These are phyloP conservation scores for Hippasteria phrygiana DNA, from an alignment of 53 echinoderm and acorn worm genomes.

Conservation along the genomic window DNA sequence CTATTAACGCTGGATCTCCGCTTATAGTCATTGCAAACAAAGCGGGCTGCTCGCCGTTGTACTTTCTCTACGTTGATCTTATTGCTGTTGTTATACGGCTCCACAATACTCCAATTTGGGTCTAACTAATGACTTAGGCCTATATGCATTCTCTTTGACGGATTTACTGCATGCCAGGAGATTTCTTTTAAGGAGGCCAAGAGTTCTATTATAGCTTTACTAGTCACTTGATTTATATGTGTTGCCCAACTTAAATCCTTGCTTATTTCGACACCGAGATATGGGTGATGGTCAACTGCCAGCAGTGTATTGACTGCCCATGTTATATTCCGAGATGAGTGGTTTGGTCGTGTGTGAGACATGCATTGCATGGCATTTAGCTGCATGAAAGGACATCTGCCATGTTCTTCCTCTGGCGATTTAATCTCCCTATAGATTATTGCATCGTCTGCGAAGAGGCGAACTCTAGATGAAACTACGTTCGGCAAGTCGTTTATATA, in stretches of 20 bases:
- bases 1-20: too few species aligned
- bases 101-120: not conserved
- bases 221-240: not conserved
- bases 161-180: not conserved
- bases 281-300: not conserved
- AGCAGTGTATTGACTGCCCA: not conserved
- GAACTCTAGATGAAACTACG: too few species aligned
- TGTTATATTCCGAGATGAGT: not conserved
- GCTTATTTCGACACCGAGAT: not conserved
- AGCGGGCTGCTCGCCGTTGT: not conserved
- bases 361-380: not conserved
- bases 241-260: not conserved
- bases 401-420: not conserved
- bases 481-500: slow-evolving; percentile 8
- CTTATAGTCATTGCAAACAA: too few species aligned
- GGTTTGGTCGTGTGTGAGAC: not conserved
- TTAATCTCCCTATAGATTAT: not conserved
- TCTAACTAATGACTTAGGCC: not conserved
- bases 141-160: not conserved
- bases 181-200: not conserved
- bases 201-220: not conserved
- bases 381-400: not conserved
- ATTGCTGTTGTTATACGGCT: not conserved
- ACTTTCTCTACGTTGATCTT: not conserved
- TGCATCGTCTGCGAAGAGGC: slow-evolving; percentile 1